Evolutionary conservation across 2,888 invertebrate genomes (phyloP).

Genomic region (Tetramorium bicarinatum): DNA sequence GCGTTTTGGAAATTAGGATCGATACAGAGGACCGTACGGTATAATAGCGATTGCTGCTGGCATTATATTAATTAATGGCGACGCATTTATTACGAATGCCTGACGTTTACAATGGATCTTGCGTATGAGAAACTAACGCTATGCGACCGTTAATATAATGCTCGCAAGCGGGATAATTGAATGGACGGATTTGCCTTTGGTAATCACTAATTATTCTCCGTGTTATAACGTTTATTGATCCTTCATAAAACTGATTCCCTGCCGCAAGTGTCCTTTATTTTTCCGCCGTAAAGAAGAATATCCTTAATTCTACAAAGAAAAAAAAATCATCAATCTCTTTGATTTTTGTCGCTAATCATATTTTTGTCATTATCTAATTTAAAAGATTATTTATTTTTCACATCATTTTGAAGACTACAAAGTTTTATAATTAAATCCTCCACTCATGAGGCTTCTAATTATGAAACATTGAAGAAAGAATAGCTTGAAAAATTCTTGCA

Average conservation of each 20-base stretch:
- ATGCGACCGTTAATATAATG: slow-evolving; percentile 38
- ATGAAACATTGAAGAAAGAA: background rate
- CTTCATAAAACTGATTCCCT: background rate
- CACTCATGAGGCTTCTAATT: background rate
- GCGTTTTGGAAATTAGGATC: slow-evolving; percentile 54
- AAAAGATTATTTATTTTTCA: background rate
- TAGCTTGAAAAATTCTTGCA: background rate
- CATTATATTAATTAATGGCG: slow-evolving; percentile 57
- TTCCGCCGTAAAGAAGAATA: background rate
- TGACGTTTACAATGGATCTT: slow-evolving; percentile 50
- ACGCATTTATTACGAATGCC: slow-evolving; percentile 53
- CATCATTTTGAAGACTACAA: background rate
- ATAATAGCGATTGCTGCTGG: slow-evolving; percentile 50
- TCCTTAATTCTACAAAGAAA: background rate
- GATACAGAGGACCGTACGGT: slow-evolving; percentile 12
- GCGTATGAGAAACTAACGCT: slow-evolving; percentile 48
- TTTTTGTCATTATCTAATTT: background rate
- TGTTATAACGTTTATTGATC: background rate
- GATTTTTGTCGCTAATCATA: background rate
- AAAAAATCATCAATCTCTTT: background rate
- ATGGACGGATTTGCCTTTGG: slow-evolving; percentile 19
- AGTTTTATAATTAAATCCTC: background rate
- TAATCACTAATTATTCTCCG: slow-evolving; percentile 41
- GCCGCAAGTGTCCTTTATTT: too few species aligned
- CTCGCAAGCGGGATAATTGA: slow-evolving; percentile 44